phyloP scores from a whole-genome alignment of 2,888 invertebrate genomes.

The Cantharis rufa region DNA sequence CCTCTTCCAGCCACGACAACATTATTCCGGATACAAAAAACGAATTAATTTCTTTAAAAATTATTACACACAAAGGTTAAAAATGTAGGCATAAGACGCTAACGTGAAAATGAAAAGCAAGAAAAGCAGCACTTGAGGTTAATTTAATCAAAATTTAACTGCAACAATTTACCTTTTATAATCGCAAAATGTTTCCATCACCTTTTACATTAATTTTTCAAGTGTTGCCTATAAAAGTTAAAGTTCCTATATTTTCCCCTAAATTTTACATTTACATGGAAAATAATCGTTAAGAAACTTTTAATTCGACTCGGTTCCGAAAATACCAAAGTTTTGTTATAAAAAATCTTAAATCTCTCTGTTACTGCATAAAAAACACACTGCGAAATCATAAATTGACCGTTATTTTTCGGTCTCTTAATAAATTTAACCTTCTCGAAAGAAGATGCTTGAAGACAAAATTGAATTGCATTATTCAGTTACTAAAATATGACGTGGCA shows the following conservation, averaged over 20 bases:
- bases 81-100: background rate
- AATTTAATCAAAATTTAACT: constrained; percentile 16
- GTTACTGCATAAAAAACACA: constrained; percentile 12
- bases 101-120: background rate
- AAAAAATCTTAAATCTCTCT: background rate
- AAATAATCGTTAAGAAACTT: constrained; percentile 8
- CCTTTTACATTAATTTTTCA: constrained; percentile 14
- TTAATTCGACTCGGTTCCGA: constrained; percentile 8
- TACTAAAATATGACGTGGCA: constrained; percentile 5
- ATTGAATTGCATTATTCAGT: constrained; percentile 8
- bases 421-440: constrained; percentile 1
- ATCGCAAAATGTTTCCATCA: constrained; percentile 8
- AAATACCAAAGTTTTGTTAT: constrained; percentile 12
- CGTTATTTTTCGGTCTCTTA: background rate
- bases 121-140: constrained; percentile 5
- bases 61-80: background rate
- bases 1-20: background rate
- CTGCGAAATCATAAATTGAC: constrained; percentile 11
- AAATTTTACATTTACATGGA: constrained; percentile 11
- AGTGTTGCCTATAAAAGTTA: constrained; percentile 6
- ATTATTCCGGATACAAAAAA: background rate
- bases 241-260: constrained; percentile 6
- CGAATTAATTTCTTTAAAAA: background rate
- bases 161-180: constrained; percentile 11
- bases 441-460: background rate